Evolutionary conservation across 1,140 invertebrate species (phyloP).

Genomic region (Lutraria rhynchaena): DNA sequence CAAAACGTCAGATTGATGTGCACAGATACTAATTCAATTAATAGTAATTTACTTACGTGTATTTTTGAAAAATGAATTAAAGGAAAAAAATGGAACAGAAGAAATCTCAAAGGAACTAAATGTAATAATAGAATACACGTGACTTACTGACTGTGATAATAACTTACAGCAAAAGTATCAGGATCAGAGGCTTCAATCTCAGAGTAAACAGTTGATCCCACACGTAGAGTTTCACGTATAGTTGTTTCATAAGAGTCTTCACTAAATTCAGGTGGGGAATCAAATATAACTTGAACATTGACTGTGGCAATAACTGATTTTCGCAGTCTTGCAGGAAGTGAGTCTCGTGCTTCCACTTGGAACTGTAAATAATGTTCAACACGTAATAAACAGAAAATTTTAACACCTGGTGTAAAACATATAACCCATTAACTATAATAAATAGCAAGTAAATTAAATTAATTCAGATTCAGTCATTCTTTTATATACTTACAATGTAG

Average conservation of each 20-base stretch:
- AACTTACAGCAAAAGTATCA: constrained; percentile 59
- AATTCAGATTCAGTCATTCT: not conserved
- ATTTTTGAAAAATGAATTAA: no score
- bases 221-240: constrained; percentile 80
- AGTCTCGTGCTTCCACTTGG: constrained; percentile 56
- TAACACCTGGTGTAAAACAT: no score
- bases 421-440: no score
- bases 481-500: constrained; percentile 16
- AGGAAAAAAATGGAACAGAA: no score
- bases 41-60: no score
- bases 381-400: no score
- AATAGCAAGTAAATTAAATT: no score
- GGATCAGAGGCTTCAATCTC: constrained; percentile 63
- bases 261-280: constrained; percentile 68
- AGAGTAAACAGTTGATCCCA: constrained; percentile 49
- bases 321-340: constrained; percentile 33
- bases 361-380: constrained; percentile 53
- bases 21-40: no score
- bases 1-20: no score
- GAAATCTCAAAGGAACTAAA: no score
- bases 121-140: no score
- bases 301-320: constrained; percentile 59
- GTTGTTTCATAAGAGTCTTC: constrained; percentile 89
- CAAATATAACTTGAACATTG: constrained; percentile 72
- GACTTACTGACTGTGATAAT: no score